Evolutionary conservation across 2,888 invertebrate species (phyloP), one percentile per base, ranked within the genome.

Genomic region (Heteromurus nitidus): DNA sequence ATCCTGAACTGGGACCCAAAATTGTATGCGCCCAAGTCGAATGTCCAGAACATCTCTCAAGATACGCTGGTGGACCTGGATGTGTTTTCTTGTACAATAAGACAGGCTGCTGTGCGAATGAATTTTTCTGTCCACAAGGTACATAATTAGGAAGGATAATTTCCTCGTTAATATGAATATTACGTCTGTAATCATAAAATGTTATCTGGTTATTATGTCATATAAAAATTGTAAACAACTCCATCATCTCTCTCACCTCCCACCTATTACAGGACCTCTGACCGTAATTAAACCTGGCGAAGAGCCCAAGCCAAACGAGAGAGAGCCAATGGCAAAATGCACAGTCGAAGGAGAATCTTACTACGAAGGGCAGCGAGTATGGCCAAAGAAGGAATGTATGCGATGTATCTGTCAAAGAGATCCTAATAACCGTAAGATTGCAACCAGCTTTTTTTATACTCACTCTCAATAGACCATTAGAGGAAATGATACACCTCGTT

Each of bases 1-100:
- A 24, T 31, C 75, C 72, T 0, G 55, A 58, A 18, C 58, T 58
- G 18, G 69, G 73, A 18, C 77, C 84, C 20, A 73, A 44, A 26
- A 86, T 87, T 26, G 60, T 62, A 3, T 87, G 87, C 82, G 86
- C 86, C 9, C 77, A 68, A 73, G 85, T 87, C 16, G 86, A 86
- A 50, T 87, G 87, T 76, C 85, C 86, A 5, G 86, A 85, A 55
- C 62, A 84, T 20, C 70, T 87, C 60, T 77, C 72, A 1, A 55
- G 81, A 36, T 84, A 85, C 9, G 76, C 47, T 44, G 83, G 81
- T 28, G 85, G 83, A 22, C 76, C 80, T 55, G 58, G 75, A 22
- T 86, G 86, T 47, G 22, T 84, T 26, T 84, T 84, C 16, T 50
- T 86, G 42, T 87, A 87, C 72, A 85, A 85, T 44, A 80, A 72